Conservation (phyloP, 2,888 invertebrate species). For the Leptopilina myrica region DNA sequence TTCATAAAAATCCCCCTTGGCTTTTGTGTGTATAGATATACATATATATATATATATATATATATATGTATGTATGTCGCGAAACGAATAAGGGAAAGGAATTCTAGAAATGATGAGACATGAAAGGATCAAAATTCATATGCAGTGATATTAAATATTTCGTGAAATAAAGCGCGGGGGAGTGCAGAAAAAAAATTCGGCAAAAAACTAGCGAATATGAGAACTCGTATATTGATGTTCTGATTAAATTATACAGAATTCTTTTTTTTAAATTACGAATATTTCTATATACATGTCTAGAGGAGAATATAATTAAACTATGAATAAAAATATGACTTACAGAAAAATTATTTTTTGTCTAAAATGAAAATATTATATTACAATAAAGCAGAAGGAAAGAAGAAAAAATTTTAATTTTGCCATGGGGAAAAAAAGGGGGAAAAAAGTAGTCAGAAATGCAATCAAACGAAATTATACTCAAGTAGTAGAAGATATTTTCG, state of each 20-base stretch:
- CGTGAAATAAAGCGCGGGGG: neutral
- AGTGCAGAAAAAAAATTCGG: neutral
- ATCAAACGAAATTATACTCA: no score
- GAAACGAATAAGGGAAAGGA: constrained; percentile 19
- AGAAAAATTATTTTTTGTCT: no score
- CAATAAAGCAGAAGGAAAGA: neutral
- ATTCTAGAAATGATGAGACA: constrained; percentile 14
- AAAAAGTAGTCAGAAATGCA: no score
- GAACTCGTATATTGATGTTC: neutral
- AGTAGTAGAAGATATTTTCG: no score
- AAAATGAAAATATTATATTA: no score
- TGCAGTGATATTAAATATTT: constrained; percentile 16
- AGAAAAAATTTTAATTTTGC: neutral
- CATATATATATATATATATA: no score
- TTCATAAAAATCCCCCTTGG: neutral
- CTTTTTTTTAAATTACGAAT: no score
- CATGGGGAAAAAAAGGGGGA: no score
- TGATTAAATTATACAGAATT: neutral
- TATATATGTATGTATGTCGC: neutral
- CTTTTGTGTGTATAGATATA: no score
- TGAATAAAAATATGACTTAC: no score
- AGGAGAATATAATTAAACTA: no score
- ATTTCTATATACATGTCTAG: no score
- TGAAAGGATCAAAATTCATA: constrained; percentile 19
- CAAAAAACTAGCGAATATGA: neutral